Evolutionary conservation across 2,797 vertebrate genomes (phyloP).

Genomic region (Hephaestus fuliginosus): DNA sequence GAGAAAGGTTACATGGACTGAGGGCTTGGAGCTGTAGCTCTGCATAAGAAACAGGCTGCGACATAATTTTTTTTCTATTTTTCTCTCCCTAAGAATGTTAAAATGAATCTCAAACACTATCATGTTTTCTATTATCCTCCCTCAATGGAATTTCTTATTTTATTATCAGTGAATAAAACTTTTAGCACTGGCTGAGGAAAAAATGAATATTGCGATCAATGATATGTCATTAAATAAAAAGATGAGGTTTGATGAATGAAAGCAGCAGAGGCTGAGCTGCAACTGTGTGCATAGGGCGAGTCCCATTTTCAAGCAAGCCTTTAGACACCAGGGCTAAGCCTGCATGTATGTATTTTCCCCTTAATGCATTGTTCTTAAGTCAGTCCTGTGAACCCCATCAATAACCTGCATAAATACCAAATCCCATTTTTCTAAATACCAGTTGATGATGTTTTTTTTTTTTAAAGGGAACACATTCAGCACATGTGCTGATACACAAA

Average conservation of each 20-base stretch:
- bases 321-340: conserved; percentile 13
- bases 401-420: conserved; percentile 2
- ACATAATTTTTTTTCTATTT: conserved; percentile 22
- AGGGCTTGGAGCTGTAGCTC: conserved; percentile 38
- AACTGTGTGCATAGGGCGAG: conserved; percentile 14
- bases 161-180: conserved; percentile 12
- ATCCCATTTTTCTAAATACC: conserved; percentile 12
- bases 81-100: conserved; percentile 15
- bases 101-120: conserved; percentile 1
- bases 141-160: conserved; percentile 22
- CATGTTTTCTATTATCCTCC: conserved; percentile 26
- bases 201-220: conserved; percentile 18
- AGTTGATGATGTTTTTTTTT: conserved; percentile 22
- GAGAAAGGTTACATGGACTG: conserved; percentile 51
- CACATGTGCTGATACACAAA: conserved; percentile 18
- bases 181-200: not conserved
- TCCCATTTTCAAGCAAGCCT: conserved; percentile 42
- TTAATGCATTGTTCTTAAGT: conserved; percentile 12
- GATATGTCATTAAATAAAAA: conserved; percentile 19
- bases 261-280: conserved; percentile 24
- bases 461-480: conserved; percentile 7
- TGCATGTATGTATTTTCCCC: conserved; percentile 7
- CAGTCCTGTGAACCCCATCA: conserved; percentile 2
- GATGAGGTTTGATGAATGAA: conserved; percentile 21
- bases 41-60: conserved; percentile 60